Evolutionary conservation across 30 jellyfish, hydroid and myxozoan species (phyloP), one percentile per base, ranked within the genome.

Genomic region (Hydra vulgaris): DNA sequence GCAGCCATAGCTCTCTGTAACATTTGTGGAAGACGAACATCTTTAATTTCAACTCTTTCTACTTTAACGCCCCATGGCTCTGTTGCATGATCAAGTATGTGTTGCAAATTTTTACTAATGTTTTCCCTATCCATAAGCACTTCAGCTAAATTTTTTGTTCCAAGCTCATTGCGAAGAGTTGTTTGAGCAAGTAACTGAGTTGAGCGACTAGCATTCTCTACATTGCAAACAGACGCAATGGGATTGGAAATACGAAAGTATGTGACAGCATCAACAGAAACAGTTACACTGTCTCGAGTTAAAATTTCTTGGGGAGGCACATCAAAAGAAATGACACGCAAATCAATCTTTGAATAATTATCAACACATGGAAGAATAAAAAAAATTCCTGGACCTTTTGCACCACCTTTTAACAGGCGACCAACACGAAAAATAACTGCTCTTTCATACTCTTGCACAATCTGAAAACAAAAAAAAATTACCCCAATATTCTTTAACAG

Each of bases 1-100:
- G 97, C 95, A 54, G 97, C 97, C 97, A 85, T 91, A 74, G 97
- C 97, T 66, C 97, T 87, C 72, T 91, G 97, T 72, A 91, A 71
- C 81, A 87, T 95, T 53, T 79, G 94, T 72, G 97, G 97, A 26
- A 91, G 93, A 15, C 87, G 71, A 21, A 71, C 84, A 67, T 67
- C 96, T 83, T 84, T 83, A 86, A 89, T 83, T 72, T 89, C 96
- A 17, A 89, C 95, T 84, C 96, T 74, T 84, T 89, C 96, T 25
- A 89, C 96, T 84, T 89, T 89, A 15, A 89, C 96, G 3, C 96
- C 96, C 96, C 96, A 89, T 21, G 95, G 95, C 19, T 87, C 71
- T 12, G 96, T 89, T 0, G 92, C 96, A 22, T 81, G 92, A 69
- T 89, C 96, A n/a, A 89, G 85, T 25, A 89, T 89, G 8, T 23